Evolutionary conservation across 2,797 vertebrate genomes (phyloP), one percentile per base, ranked within the genome.

Genomic region (Darevskia nairensis): DNA sequence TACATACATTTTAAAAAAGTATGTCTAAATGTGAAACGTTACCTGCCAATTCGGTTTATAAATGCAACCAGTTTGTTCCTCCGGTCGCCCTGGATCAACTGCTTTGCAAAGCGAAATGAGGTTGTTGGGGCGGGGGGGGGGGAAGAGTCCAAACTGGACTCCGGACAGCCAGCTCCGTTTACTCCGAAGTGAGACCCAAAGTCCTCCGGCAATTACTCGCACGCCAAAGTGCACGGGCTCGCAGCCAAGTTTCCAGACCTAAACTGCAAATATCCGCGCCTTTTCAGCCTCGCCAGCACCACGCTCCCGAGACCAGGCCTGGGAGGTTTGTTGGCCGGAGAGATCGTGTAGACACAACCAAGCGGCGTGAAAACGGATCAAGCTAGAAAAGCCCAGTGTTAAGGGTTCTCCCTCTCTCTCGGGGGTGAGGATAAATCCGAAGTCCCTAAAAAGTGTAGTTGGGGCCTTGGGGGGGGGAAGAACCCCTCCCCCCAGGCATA

Each of bases 311-410:
- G 6, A n/a, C 46, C 15, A 82, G 50, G 81, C 25, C 66, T 76
- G 82, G 86, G 86, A 85, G 86, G 92, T 90, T 71, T 59, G 50
- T 32, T 81, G 11, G 41, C 59, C n/a, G 86, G 68, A 83, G 82
- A 4, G 92, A 61, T 29, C 17, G 6, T 27, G 25, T 1, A 6
- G 29, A 23, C n/a, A 66, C 44, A 5, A 29, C 4, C 10, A 55
- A 55, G 50, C 50, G n/a, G 78, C 75, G 64, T 72, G 85, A 88
- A 90, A 92, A 11, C 84, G 75, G 88, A 90, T 92, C 91, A 84
- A 90, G 93, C 91, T 92, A 90, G 94, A 93, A 90, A 86, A 23
- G 32, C 92, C 93, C 91, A 72, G 50, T 91, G 93, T 91, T 85
- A 91, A 94, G 93, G 50, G 50, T 55, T 55, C 50, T 13, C 50